Base-by-base conservation (phyloP, 1,140 invertebrate species). In the Musca vetustissima region DNA sequence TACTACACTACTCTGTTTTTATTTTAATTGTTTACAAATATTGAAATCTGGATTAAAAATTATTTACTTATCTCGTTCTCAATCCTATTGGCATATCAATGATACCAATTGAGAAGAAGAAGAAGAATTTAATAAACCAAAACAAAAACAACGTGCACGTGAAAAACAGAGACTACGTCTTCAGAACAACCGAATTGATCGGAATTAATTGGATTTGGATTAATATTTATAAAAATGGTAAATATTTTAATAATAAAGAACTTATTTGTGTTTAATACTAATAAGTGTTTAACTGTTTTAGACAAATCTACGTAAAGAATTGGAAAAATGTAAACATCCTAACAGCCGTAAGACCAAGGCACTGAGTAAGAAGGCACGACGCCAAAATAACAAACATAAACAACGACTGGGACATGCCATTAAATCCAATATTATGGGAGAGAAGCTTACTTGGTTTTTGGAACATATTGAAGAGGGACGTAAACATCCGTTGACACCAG, bases 271-370 rank as follows among this genome's bases (percentile, higher is more conserved):
- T 17, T 47, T 13, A 49, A 68, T 22, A 59, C 14, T 69, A n/a
- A 50, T 19, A 64, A 22, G 4, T 36, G n/a, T 47, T n/a, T n/a
- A 49, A 43, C 13, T n/a, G 25, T 6, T 43, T 55, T 53, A 81
- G 79, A 75, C 79, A 0, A 81, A 81, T 67, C 61, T 84, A 49
- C 82, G 81, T 69, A 84, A 82, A 67, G 85, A 86, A 70, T 69
- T 89, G 15, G 81, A 85, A 24, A 87, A 90, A 79, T 84, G 87
- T 64, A 91, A 91, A 75, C 92, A 93, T 83, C 91, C 91, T 9
- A 92, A 92, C 75, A 92, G 91, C 71, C 86, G 92, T 72, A 92
- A 92, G 84, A 90, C 90, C 1, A 85, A 87, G 70, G 88, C 89
- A 14, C 80, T 92, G 36, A 84, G 85, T 2, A 91, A 89, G 76